Conservation (phyloP, 2,888 invertebrate species). For the Phengaris alcon region DNA sequence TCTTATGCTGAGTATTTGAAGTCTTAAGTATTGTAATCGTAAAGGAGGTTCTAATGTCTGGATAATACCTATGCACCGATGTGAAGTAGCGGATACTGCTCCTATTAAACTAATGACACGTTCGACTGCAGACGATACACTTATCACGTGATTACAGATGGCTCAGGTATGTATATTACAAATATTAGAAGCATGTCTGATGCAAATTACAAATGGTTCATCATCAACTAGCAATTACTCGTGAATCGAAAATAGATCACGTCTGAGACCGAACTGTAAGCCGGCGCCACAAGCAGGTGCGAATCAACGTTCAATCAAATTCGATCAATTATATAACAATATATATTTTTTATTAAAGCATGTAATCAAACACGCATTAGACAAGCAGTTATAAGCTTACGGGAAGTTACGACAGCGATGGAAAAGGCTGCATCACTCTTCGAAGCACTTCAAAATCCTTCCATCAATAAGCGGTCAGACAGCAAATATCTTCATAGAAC, state of each 20-base stretch:
- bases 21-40: not conserved
- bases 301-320: not conserved
- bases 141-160: constrained; percentile 20
- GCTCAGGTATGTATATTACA: constrained; percentile 3
- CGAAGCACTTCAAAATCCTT: too few species aligned
- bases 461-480: too few species aligned
- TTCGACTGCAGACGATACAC: not conserved
- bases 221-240: constrained; percentile 2
- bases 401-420: too few species aligned
- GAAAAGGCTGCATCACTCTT: too few species aligned
- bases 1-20: not conserved
- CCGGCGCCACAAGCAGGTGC: not conserved
- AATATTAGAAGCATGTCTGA: constrained; percentile 13
- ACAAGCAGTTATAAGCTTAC: too few species aligned
- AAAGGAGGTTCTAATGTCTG: not conserved
- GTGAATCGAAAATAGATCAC: constrained; percentile 5
- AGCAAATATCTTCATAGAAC: too few species aligned
- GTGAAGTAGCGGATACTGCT: constrained; percentile 7
- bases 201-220: constrained; percentile 13
- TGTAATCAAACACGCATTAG: too few species aligned
- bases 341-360: too few species aligned
- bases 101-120: constrained; percentile 19
- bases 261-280: not conserved
- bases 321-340: too few species aligned
- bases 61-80: not conserved